These are phyloP conservation scores for Xanthia togata DNA, from an alignment of 2,888 invertebrate genomes.

Conservation along the genomic window DNA sequence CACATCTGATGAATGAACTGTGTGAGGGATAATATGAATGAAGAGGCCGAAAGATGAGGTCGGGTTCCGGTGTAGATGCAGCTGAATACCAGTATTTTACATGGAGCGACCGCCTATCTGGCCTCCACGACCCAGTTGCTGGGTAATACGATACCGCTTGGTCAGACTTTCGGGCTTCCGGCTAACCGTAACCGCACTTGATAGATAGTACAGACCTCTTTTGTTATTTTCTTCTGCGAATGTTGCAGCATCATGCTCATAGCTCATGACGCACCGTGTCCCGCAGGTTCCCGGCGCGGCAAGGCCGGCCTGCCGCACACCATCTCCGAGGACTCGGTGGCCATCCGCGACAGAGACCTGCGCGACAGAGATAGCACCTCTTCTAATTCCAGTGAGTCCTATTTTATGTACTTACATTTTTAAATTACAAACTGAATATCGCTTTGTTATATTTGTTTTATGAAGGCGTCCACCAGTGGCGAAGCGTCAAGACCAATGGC, in stretches of 20 bases:
- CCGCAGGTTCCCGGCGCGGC: constrained; percentile 77
- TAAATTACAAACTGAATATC: neutral
- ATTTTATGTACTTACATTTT: neutral
- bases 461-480: neutral
- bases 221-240: neutral
- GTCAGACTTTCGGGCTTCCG: neutral
- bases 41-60: neutral
- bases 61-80: neutral
- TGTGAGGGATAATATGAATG: neutral
- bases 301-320: constrained; percentile 81
- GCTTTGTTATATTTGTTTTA: neutral
- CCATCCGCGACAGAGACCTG: constrained; percentile 71
- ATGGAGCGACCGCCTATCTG: too few species aligned
- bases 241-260: neutral
- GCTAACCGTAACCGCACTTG: too few species aligned
- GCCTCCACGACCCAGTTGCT: too few species aligned
- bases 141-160: neutral
- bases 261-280: neutral
- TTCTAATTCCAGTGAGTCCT: constrained; percentile 79
- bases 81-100: neutral
- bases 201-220: neutral
- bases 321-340: constrained; percentile 82
- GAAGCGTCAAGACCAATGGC: neutral
- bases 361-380: constrained; percentile 78
- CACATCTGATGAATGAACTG: neutral